These are phyloP conservation scores for Gyrodactylus salaris DNA, from an alignment of 1,140 invertebrate genomes.

Conservation along the genomic window DNA sequence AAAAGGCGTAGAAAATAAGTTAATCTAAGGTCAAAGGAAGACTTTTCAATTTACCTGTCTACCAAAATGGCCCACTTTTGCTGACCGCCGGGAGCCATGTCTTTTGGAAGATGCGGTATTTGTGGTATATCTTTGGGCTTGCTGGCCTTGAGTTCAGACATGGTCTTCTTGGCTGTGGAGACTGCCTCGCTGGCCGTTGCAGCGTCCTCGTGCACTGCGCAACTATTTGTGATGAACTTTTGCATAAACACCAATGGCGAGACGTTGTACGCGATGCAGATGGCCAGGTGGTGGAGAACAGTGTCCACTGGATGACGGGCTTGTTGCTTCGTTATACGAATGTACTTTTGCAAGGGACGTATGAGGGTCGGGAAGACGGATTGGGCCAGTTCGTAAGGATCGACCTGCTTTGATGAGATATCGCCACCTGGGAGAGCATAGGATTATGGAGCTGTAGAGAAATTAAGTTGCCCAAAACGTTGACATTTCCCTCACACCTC, in stretches of 20 bases:
- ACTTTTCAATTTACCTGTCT: too few relatives aligned
- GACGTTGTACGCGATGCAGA: constrained; percentile 57
- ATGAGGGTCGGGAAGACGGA: constrained; percentile 82
- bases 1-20: neutral
- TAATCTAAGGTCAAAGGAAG: too few relatives aligned
- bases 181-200: neutral
- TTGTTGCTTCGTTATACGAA: constrained; percentile 67
- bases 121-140: neutral
- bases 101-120: neutral
- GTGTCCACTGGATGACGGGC: constrained; percentile 66
- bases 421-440: too few relatives aligned
- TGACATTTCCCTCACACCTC: too few relatives aligned
- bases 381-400: constrained; percentile 68
- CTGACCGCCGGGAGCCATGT: neutral
- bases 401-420: too few relatives aligned
- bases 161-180: neutral
- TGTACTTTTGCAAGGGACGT: constrained; percentile 65
- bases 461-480: too few relatives aligned
- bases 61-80: neutral
- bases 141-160: neutral
- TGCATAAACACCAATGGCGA: constrained; percentile 67
- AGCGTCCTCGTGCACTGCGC: neutral
- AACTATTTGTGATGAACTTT: constrained; percentile 12
- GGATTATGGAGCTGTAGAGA: too few relatives aligned
- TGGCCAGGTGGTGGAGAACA: constrained; percentile 46